Conservation (phyloP, 64 coral and sea anemone genomes). For the Porites lutea region DNA sequence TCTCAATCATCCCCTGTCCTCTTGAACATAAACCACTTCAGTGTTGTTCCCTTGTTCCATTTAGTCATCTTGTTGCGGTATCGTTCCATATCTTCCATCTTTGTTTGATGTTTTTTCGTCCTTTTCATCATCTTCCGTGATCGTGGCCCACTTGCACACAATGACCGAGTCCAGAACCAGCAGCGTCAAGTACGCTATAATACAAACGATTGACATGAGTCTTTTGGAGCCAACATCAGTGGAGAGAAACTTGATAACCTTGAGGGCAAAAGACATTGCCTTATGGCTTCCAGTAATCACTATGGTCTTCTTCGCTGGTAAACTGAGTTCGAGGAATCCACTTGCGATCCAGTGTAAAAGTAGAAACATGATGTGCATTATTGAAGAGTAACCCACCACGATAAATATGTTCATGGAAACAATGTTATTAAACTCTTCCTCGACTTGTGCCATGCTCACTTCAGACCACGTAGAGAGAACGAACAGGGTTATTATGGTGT, state of each 20-base stretch:
- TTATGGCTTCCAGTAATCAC: constrained; percentile 87
- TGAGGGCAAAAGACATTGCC: constrained; percentile 77
- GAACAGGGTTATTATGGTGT: constrained; percentile 30
- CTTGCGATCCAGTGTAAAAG: constrained; percentile 76
- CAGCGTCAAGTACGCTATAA: constrained; percentile 78
- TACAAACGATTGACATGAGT: constrained; percentile 80
- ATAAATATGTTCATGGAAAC: constrained; percentile 82
- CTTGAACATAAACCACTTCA: no score
- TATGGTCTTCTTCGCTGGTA: constrained; percentile 74
- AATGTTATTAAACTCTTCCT: constrained; percentile 64
- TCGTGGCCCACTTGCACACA: constrained; percentile 68
- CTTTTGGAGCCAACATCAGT: constrained; percentile 71
- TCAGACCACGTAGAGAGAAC: constrained; percentile 77
- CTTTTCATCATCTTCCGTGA: constrained; percentile 46
- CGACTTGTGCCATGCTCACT: constrained; percentile 54
- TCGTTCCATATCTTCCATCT: constrained; percentile 50
- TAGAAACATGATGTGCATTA: constrained; percentile 89
- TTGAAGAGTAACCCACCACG: constrained; percentile 80
- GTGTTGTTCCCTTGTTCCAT: neutral
- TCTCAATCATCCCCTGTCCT: no score
- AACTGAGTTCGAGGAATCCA: constrained; percentile 42
- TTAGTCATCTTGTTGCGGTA: constrained; percentile 20
- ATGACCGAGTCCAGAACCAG: constrained; percentile 74
- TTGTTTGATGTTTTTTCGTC: constrained; percentile 21
- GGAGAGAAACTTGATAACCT: constrained; percentile 60